Evolutionary conservation across 1,140 invertebrate species (phyloP).

Genomic region (Teleogryllus occipitalis): DNA sequence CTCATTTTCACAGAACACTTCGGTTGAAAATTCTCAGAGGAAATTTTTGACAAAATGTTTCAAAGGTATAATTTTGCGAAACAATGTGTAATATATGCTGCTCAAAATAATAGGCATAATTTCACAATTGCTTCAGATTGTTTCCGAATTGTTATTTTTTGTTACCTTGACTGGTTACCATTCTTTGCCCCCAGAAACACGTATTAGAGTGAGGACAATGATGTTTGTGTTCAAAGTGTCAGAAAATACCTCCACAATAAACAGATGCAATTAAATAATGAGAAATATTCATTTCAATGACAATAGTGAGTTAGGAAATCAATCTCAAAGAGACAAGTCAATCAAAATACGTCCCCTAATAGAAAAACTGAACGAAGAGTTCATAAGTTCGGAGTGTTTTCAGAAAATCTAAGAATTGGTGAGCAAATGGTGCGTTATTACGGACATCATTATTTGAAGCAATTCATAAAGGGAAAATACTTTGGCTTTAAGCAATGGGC

Average conservation of each 20-base stretch:
- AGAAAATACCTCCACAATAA: neutral
- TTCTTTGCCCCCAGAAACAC: neutral
- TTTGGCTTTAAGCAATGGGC: too few species aligned
- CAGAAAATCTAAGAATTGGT: neutral
- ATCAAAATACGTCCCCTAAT: neutral
- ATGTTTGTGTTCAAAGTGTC: neutral
- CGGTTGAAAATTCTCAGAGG: too few species aligned
- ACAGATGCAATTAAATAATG: neutral
- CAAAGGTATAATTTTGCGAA: neutral
- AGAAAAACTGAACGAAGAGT: neutral
- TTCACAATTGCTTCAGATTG: neutral
- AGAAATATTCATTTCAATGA: neutral
- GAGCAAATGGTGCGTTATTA: neutral
- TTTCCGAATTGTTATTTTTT: neutral
- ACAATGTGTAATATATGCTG: neutral
- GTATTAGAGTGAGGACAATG: neutral
- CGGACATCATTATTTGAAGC: neutral
- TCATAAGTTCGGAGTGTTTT: neutral
- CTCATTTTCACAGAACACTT: too few species aligned
- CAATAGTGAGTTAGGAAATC: neutral
- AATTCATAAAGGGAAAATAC: neutral
- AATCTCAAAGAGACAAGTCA: neutral
- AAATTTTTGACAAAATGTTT: too few species aligned
- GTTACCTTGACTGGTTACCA: neutral
- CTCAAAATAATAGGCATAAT: neutral